phyloP scores from a whole-genome alignment of 2,888 invertebrate genomes.

The Plebejus argus region DNA sequence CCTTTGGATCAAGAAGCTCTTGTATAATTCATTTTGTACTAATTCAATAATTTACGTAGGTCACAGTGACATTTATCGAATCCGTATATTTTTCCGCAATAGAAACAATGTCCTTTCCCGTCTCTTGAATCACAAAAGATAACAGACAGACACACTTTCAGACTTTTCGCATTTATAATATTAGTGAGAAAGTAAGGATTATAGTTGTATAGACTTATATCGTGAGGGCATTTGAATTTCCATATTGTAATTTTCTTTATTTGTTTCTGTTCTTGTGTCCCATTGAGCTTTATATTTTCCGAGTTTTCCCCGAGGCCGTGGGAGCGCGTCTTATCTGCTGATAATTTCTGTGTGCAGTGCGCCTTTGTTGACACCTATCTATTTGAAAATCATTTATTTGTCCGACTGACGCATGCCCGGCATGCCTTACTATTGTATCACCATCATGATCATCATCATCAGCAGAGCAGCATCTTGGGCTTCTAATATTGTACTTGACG shows the following conservation, averaged over 20 bases:
- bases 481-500: no score
- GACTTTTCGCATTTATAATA: no score
- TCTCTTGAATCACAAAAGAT: no score
- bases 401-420: constrained; percentile 13
- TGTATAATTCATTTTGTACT: no score
- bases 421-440: constrained; percentile 6
- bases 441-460: background rate
- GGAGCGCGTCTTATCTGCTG: constrained; percentile 22
- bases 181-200: no score
- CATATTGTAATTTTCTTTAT: background rate
- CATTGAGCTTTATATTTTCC: background rate
- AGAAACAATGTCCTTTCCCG: no score
- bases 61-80: no score
- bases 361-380: constrained; percentile 29
- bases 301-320: constrained; percentile 24
- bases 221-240: background rate
- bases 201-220: no score
- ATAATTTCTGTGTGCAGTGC: constrained; percentile 14
- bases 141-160: no score
- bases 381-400: constrained; percentile 27
- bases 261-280: background rate
- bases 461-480: background rate
- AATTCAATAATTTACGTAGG: no score
- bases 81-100: no score
- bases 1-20: background rate